A percentile compares a stretch with the other conserved stretches of the same genome.
These are phyloP conservation scores for Plusia festucae DNA, from an alignment of 2,888 invertebrate species.

Conservation along the genomic window DNA sequence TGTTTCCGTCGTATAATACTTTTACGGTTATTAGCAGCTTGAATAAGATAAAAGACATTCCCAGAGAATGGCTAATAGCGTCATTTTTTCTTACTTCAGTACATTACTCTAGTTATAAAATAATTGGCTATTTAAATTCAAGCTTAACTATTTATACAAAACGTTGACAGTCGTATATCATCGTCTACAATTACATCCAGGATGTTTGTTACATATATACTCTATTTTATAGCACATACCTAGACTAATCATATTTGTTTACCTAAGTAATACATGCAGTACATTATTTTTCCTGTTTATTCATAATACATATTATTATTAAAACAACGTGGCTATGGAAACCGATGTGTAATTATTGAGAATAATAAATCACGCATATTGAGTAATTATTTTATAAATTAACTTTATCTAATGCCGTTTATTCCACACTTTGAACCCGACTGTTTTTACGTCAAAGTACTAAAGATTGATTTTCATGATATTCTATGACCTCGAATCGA, in stretches of 20 bases:
- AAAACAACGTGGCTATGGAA: not conserved
- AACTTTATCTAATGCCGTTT: not conserved
- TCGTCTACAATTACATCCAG: too few relatives aligned
- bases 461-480: too few relatives aligned
- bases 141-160: constrained; percentile 5
- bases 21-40: constrained; percentile 14
- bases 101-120: constrained; percentile 3
- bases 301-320: not conserved
- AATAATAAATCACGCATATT: not conserved
- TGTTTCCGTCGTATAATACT: not conserved
- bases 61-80: constrained; percentile 8
- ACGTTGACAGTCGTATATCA: not conserved
- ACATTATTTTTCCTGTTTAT: not conserved
- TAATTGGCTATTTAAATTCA: not conserved
- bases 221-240: not conserved
- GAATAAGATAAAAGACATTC: constrained; percentile 19
- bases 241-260: not conserved
- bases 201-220: not conserved
- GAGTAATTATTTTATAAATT: not conserved
- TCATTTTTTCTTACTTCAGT: not conserved
- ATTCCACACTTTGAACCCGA: too few relatives aligned
- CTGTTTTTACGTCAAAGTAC: too few relatives aligned
- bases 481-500: too few relatives aligned
- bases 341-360: not conserved
- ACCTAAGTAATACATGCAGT: not conserved